Percentiles rank a stretch among this genome's conserved stretches.
Evolutionary conservation across 2,113 vertebrate genomes (phyloP).

Genomic region (Spheniscus mendiculus): DNA sequence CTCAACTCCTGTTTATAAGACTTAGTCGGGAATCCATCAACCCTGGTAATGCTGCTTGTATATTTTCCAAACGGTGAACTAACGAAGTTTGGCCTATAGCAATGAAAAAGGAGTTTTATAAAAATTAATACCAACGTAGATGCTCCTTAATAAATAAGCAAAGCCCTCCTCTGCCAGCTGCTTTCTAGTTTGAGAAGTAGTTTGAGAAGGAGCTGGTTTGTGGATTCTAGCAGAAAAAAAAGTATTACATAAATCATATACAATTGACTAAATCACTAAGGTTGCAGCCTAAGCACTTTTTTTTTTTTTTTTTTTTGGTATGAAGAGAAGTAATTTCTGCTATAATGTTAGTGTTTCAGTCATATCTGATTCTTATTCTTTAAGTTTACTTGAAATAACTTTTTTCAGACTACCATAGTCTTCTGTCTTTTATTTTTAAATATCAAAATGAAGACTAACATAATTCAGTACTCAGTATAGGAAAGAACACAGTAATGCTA

Average conservation of each 20-base stretch:
- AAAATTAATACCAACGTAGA: not conserved
- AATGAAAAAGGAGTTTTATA: not conserved
- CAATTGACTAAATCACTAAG: not conserved
- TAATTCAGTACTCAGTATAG: not conserved
- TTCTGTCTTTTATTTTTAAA: not conserved
- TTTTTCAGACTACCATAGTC: not conserved
- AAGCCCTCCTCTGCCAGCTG: not conserved
- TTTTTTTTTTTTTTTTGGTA: not conserved
- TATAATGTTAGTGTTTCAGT: not conserved
- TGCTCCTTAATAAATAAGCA: not conserved
- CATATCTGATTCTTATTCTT: not conserved
- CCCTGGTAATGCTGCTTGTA: not conserved
- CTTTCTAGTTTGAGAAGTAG: not conserved
- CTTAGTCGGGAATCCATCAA: not conserved
- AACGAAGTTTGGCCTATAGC: not conserved
- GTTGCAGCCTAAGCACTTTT: not conserved
- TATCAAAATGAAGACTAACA: not conserved
- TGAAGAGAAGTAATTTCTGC: not conserved
- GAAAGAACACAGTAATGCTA: not conserved
- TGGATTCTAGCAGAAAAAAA: not conserved
- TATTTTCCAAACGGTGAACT: not conserved
- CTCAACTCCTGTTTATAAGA: not conserved
- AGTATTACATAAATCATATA: not conserved
- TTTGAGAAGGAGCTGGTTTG: not conserved
- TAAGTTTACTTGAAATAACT: not conserved